Evolutionary conservation across 2,113 vertebrate genomes (phyloP).

Genomic region (Copsychus sechellarum): DNA sequence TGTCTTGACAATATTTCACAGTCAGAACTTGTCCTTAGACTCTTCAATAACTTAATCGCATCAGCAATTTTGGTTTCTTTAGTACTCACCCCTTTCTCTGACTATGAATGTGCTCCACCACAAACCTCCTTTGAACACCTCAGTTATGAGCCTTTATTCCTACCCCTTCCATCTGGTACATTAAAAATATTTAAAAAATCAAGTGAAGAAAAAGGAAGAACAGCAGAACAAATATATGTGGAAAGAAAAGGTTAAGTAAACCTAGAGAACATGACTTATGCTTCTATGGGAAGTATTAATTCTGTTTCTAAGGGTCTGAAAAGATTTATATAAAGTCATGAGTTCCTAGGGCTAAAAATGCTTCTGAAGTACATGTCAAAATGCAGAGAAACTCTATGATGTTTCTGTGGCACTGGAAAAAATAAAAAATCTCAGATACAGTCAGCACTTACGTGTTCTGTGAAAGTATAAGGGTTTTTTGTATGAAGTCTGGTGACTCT

Average conservation of each 20-base stretch:
- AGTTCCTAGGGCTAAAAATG: not conserved
- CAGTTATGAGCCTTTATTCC: not conserved
- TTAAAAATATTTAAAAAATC: not conserved
- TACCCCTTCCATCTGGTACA: not conserved
- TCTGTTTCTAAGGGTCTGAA: not conserved
- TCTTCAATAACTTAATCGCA: not conserved
- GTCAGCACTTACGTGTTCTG: not conserved
- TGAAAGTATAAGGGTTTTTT: not conserved
- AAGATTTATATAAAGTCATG: not conserved
- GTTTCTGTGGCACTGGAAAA: not conserved
- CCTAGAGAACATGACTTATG: not conserved
- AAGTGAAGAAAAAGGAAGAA: not conserved
- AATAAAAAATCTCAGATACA: not conserved
- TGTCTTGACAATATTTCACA: not conserved
- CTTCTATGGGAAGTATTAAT: not conserved
- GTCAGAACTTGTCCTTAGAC: not conserved
- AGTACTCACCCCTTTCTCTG: not conserved
- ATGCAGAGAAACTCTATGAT: not conserved
- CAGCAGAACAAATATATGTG: not conserved
- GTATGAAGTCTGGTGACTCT: not conserved
- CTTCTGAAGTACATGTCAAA: not conserved
- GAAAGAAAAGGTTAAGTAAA: not conserved
- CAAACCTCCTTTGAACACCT: not conserved
- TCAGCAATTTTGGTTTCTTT: not conserved
- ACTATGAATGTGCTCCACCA: not conserved